These are phyloP conservation scores for Bombus pyrosoma DNA, from an alignment of 1,140 invertebrate genomes.

Conservation along the genomic window DNA sequence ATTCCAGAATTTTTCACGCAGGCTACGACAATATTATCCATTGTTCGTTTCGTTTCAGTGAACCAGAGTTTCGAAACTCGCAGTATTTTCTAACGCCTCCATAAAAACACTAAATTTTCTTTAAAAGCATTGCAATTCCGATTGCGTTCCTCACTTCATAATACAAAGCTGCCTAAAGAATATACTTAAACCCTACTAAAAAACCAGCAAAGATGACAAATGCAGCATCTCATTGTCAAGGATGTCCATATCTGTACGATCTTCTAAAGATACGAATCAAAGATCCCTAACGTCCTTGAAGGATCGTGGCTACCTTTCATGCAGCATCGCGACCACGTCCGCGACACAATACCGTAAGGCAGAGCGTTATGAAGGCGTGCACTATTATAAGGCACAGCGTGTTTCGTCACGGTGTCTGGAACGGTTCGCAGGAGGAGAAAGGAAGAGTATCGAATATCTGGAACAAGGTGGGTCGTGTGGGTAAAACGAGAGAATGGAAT, in stretches of 20 bases:
- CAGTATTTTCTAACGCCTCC: neutral
- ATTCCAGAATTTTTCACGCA: too few relatives aligned
- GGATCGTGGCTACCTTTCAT: conserved; percentile 27
- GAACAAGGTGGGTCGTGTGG: conserved; percentile 48
- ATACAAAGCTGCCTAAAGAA: neutral
- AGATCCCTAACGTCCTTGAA: conserved; percentile 55
- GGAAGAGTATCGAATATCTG: conserved; percentile 62
- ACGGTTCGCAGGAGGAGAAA: conserved; percentile 40
- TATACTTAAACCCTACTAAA: neutral
- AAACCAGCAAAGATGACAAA: neutral
- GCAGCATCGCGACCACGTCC: neutral
- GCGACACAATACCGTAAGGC: conserved; percentile 20
- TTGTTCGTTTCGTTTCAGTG: neutral
- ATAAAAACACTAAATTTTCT: too few relatives aligned
- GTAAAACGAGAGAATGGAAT: conserved; percentile 47
- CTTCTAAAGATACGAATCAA: neutral
- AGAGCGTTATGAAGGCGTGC: neutral
- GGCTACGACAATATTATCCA: neutral
- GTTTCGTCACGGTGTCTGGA: conserved; percentile 61
- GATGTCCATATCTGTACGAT: conserved; percentile 1
- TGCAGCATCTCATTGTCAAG: conserved; percentile 34
- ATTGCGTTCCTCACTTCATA: too few relatives aligned
- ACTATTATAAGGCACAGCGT: conserved; percentile 31
- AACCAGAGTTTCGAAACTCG: neutral
- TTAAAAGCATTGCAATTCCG: too few relatives aligned